Evolutionary conservation across 2,888 invertebrate genomes (phyloP).

Genomic region (Cheilosia vulpina): DNA sequence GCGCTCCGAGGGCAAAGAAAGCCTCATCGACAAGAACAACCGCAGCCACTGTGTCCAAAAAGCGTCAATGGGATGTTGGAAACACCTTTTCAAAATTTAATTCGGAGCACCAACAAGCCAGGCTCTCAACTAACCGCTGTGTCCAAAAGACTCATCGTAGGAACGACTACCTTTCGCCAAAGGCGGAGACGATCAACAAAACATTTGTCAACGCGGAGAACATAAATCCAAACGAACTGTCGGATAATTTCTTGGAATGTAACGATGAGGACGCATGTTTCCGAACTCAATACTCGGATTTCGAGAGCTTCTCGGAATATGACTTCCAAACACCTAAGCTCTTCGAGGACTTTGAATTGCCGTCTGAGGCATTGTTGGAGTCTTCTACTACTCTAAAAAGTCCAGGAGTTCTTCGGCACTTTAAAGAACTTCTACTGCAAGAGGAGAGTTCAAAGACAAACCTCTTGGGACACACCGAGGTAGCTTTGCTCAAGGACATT

Average conservation of each 20-base stretch:
- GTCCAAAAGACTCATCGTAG: neutral
- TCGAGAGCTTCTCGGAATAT: constrained; percentile 27
- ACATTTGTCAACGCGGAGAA: constrained; percentile 23
- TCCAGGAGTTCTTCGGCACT: constrained; percentile 52
- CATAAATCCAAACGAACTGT: constrained; percentile 25
- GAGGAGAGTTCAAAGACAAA: constrained; percentile 50
- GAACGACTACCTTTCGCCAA: constrained; percentile 18
- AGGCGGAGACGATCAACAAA: neutral
- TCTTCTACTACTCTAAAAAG: neutral
- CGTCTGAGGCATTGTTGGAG: neutral
- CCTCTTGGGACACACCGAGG: constrained; percentile 73
- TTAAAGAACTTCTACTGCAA: constrained; percentile 73
- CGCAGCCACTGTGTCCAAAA: constrained; percentile 1
- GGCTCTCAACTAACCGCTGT: neutral
- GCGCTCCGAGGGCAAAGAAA: neutral
- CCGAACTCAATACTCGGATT: constrained; percentile 40
- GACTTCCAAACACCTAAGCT: constrained; percentile 26
- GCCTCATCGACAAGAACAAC: neutral
- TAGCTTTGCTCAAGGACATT: constrained; percentile 76
- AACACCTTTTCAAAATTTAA: constrained; percentile 23
- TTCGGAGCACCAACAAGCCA: neutral
- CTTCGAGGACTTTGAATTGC: constrained; percentile 10
- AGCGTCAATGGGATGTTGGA: constrained; percentile 16
- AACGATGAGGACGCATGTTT: constrained; percentile 37
- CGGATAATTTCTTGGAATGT: constrained; percentile 41